Evolutionary conservation across 2,888 invertebrate species (phyloP).

Genomic region (Apoda limacodes): DNA sequence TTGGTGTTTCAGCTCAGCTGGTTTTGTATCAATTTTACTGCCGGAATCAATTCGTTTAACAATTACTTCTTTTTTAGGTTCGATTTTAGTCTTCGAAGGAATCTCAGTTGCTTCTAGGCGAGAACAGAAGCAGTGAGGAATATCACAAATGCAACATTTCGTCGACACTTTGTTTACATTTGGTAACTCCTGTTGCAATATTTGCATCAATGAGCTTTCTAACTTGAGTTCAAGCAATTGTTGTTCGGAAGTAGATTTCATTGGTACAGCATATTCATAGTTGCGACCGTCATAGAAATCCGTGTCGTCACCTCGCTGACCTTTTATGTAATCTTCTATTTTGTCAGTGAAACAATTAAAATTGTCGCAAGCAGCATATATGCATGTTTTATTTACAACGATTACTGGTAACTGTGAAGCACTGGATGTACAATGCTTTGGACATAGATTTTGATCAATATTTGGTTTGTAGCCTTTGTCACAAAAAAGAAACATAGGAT

Average conservation of each 20-base stretch:
- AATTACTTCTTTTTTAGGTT: conserved; percentile 13
- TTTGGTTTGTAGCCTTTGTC: conserved; percentile 37
- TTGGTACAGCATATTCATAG: conserved; percentile 36
- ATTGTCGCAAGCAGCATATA: conserved; percentile 54
- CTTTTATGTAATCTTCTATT: conserved; percentile 36
- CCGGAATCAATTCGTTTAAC: conserved; percentile 21
- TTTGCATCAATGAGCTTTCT: conserved; percentile 48
- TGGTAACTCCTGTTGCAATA: conserved; percentile 41
- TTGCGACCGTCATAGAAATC: conserved; percentile 36
- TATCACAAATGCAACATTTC: conserved; percentile 33
- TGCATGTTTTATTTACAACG: conserved; percentile 43
- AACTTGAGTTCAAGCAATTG: conserved; percentile 34
- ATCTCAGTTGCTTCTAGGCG: conserved; percentile 22
- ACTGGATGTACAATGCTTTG: conserved; percentile 40
- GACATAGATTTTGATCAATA: conserved; percentile 38
- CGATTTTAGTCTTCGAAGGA: conserved; percentile 2
- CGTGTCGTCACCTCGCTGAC: conserved; percentile 29
- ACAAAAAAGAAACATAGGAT: conserved; percentile 48
- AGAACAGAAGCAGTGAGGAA: conserved; percentile 38
- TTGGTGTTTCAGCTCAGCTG: conserved; percentile 30
- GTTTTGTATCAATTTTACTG: conserved; percentile 28
- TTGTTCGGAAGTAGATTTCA: conserved; percentile 31
- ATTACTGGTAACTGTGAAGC: conserved; percentile 46
- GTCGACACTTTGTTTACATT: conserved; percentile 31
- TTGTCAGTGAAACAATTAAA: conserved; percentile 39